These are phyloP conservation scores for Philhelius pedissequus DNA, from an alignment of 2,888 invertebrate genomes.

Conservation along the genomic window DNA sequence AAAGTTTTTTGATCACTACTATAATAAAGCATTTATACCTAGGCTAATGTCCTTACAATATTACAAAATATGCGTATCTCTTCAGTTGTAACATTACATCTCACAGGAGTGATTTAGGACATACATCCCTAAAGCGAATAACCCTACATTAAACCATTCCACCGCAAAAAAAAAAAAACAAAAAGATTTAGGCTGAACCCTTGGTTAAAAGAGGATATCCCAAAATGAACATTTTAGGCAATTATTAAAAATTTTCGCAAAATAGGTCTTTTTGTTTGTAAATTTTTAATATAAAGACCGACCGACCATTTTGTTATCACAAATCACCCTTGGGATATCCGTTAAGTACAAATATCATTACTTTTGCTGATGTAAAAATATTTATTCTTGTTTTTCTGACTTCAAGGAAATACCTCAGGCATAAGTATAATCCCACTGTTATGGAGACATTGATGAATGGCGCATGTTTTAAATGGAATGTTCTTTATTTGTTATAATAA, in stretches of 20 bases:
- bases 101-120: not conserved
- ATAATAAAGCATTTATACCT: not conserved
- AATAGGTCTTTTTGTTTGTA: not conserved
- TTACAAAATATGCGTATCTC: not conserved
- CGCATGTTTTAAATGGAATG: not conserved
- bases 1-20: not conserved
- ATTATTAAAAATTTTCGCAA: not conserved
- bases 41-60: not conserved
- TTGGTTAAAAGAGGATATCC: not conserved
- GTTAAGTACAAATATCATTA: not conserved
- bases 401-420: not conserved
- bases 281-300: not conserved
- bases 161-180: not conserved
- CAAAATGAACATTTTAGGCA: not conserved
- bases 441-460: not conserved
- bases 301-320: not conserved
- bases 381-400: no score
- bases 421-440: not conserved
- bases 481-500: not conserved
- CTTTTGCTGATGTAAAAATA: not conserved
- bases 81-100: not conserved
- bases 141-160: not conserved
- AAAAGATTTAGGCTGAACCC: not conserved
- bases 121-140: not conserved
- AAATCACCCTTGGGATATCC: not conserved